Percentiles rank a stretch among this genome's conserved stretches.
phyloP scores from a whole-genome alignment of 2,888 invertebrate species.

The Drosophila neonasuta region DNA sequence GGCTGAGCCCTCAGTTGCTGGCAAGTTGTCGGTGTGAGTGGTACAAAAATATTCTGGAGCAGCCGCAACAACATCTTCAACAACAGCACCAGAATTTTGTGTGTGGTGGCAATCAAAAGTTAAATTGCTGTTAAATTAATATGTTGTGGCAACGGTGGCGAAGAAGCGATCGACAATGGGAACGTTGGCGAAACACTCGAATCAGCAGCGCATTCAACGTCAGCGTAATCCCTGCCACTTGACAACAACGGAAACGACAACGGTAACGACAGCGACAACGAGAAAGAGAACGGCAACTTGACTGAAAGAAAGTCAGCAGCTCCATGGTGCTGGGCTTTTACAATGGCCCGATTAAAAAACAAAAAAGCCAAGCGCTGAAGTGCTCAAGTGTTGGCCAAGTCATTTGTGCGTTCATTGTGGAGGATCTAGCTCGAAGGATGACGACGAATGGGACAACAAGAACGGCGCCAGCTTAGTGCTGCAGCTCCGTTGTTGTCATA shows the following conservation, averaged over 20 bases:
- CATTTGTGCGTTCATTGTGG: conserved; percentile 71
- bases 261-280: conserved; percentile 17
- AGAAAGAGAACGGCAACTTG: conserved; percentile 8
- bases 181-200: conserved; percentile 39
- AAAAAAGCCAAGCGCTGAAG: conserved; percentile 50
- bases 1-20: conserved; percentile 81
- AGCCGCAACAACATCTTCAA: conserved; percentile 15
- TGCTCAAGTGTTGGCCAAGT: conserved; percentile 71
- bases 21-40: conserved; percentile 81
- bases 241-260: conserved; percentile 46
- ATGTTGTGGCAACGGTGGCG: conserved; percentile 22
- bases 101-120: conserved; percentile 54
- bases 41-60: conserved; percentile 44
- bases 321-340: conserved; percentile 45
- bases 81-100: conserved; percentile 19
- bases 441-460: conserved; percentile 16
- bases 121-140: conserved; percentile 55
- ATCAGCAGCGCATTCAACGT: conserved; percentile 74
- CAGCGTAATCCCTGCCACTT: conserved; percentile 66
- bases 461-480: conserved; percentile 47
- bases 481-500: conserved; percentile 44
- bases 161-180: conserved; percentile 24
- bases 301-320: conserved; percentile 15
- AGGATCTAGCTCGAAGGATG: conserved; percentile 43
- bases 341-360: conserved; percentile 67